Evolutionary conservation across 1,140 invertebrate species (phyloP).

Genomic region (Bombus balteatus): DNA sequence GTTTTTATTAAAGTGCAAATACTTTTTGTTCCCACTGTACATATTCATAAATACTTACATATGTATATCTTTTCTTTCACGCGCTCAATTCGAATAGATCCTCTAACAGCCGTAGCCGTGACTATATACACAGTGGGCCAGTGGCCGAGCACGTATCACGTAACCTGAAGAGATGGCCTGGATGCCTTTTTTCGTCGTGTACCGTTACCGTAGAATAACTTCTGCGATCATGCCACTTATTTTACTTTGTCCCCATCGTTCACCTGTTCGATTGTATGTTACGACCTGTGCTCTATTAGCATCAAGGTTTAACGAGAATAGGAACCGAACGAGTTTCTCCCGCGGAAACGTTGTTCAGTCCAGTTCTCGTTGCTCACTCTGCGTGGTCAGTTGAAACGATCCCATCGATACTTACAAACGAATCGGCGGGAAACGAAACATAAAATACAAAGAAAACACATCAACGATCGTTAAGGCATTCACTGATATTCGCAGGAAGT

Average conservation of each 20-base stretch:
- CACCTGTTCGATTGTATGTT: slow-evolving; percentile 46
- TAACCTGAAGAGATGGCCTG: slow-evolving; percentile 67
- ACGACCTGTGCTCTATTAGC: slow-evolving; percentile 28
- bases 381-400: slow-evolving; percentile 21
- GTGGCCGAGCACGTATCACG: slow-evolving; percentile 38
- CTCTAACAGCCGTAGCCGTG: slow-evolving; percentile 16
- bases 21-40: not conserved
- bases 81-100: slow-evolving; percentile 4
- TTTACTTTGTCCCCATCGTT: slow-evolving; percentile 49
- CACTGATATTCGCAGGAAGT: slow-evolving; percentile 26
- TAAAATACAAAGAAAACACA: not conserved
- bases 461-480: not conserved
- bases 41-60: not conserved
- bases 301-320: slow-evolving; percentile 16
- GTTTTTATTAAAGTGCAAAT: not conserved
- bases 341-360: not conserved
- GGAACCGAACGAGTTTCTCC: slow-evolving; percentile 16
- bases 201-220: slow-evolving; percentile 74
- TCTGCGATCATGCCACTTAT: slow-evolving; percentile 53
- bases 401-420: slow-evolving; percentile 14
- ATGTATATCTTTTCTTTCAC: slow-evolving; percentile 1
- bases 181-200: slow-evolving; percentile 76
- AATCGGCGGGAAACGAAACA: not conserved
- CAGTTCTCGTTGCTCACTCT: slow-evolving; percentile 29
- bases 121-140: slow-evolving; percentile 20